Percentiles rank a stretch among this genome's conserved stretches.
These are phyloP conservation scores for Hypomecis punctinalis DNA, from an alignment of 2,888 invertebrate genomes.

Conservation along the genomic window DNA sequence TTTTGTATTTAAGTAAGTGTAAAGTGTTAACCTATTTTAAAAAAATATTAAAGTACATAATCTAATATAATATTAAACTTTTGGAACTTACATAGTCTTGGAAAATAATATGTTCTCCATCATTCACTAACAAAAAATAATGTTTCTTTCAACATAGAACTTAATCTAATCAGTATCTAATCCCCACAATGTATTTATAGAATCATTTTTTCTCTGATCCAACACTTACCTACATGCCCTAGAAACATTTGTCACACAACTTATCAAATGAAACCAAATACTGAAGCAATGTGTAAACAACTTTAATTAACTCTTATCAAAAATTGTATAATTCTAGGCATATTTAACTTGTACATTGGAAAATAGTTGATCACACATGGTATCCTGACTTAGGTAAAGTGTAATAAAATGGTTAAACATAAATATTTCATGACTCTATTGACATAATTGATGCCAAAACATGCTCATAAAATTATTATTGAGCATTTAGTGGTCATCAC, in stretches of 20 bases:
- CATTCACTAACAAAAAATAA: no score
- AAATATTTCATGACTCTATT: conserved; percentile 6
- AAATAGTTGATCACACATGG: not conserved
- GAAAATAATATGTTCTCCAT: no score
- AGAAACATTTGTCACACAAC: conserved; percentile 5
- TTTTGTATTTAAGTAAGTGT: no score
- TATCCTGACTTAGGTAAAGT: not conserved
- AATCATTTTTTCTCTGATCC: no score
- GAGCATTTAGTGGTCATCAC: conserved; percentile 27
- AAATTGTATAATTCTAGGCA: conserved; percentile 1
- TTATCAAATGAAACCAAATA: conserved; percentile 11
- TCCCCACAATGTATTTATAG: no score
- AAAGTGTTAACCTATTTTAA: no score
- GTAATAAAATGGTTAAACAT: not conserved
- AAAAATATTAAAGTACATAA: no score
- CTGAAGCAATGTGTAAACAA: conserved; percentile 16
- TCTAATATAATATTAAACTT: no score
- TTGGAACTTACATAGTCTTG: no score
- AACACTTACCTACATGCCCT: not conserved
- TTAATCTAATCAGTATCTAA: no score
- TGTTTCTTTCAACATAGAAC: no score
- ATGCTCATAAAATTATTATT: conserved; percentile 34
- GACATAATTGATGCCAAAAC: conserved; percentile 38
- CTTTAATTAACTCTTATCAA: conserved; percentile 14
- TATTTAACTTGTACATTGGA: conserved; percentile 4